Conservation (phyloP, 1,140 invertebrate species). For the Paracyclopina nana region DNA sequence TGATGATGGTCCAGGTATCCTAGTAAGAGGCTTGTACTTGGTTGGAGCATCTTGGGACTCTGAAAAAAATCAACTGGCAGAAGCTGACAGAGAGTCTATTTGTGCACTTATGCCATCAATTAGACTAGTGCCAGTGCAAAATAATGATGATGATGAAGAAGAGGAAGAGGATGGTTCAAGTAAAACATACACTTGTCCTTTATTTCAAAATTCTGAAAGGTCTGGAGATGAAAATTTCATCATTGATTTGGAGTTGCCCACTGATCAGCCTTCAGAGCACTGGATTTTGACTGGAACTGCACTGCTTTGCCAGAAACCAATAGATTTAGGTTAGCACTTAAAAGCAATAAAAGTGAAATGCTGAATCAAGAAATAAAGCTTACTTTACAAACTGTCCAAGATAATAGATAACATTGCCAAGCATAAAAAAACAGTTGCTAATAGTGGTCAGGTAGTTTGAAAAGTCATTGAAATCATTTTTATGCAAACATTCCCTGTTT, state of each 20-base stretch:
- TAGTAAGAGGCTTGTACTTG: conserved; percentile 30
- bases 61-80: conserved; percentile 26
- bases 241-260: not conserved
- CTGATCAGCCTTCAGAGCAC: not conserved
- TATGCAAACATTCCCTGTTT: too few relatives aligned
- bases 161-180: not conserved
- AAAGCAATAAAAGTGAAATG: too few relatives aligned
- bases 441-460: too few relatives aligned
- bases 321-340: conserved; percentile 1
- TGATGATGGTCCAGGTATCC: conserved; percentile 28
- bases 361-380: too few relatives aligned
- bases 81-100: conserved; percentile 30
- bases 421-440: too few relatives aligned
- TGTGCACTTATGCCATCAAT: conserved; percentile 31
- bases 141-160: not conserved
- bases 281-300: conserved; percentile 2
- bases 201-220: conserved; percentile 15
- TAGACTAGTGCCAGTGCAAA: conserved; percentile 19
- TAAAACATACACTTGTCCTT: not conserved
- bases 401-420: too few relatives aligned
- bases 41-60: conserved; percentile 34
- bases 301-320: conserved; percentile 7
- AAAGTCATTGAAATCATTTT: too few relatives aligned
- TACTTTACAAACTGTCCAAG: too few relatives aligned
- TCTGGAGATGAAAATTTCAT: conserved; percentile 11